A percentile compares a stretch with the other conserved stretches of the same genome.
phyloP scores from a whole-genome alignment of 1,140 invertebrate genomes.

The Aethina tumida region DNA sequence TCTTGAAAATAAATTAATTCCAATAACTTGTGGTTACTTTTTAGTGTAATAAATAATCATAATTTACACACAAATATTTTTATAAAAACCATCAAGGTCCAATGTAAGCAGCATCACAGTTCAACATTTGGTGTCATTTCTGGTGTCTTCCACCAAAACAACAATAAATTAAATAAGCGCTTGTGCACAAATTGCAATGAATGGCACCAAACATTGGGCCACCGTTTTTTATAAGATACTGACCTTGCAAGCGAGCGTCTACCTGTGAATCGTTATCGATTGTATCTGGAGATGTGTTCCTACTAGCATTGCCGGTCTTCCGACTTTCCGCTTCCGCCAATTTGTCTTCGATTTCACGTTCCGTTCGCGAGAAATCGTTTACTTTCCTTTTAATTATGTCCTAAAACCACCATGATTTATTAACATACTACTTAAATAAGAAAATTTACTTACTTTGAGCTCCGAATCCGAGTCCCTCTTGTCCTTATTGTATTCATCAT shows the following conservation, averaged over 20 bases:
- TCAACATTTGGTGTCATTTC: no score
- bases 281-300: slow-evolving; percentile 21
- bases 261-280: slow-evolving; percentile 29
- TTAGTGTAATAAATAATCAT: no score
- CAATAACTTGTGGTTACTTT: no score
- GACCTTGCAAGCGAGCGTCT: slow-evolving; percentile 30
- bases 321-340: slow-evolving; percentile 22
- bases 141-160: no score
- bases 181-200: no score
- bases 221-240: slow-evolving; percentile 24
- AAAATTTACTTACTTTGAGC: slow-evolving; percentile 24
- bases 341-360: slow-evolving; percentile 28
- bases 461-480: slow-evolving; percentile 27
- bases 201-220: no score
- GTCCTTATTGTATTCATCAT: slow-evolving; percentile 15
- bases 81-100: no score
- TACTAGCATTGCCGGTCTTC: slow-evolving; percentile 18
- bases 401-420: slow-evolving; percentile 15
- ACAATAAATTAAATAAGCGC: no score
- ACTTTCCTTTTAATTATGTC: slow-evolving; percentile 27
- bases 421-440: slow-evolving; percentile 2
- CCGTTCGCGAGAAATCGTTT: slow-evolving; percentile 28
- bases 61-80: no score
- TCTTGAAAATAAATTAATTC: no score
- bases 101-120: no score